phyloP scores from a whole-genome alignment of 2,113 vertebrate genomes.

The Dermatemys mawii region DNA sequence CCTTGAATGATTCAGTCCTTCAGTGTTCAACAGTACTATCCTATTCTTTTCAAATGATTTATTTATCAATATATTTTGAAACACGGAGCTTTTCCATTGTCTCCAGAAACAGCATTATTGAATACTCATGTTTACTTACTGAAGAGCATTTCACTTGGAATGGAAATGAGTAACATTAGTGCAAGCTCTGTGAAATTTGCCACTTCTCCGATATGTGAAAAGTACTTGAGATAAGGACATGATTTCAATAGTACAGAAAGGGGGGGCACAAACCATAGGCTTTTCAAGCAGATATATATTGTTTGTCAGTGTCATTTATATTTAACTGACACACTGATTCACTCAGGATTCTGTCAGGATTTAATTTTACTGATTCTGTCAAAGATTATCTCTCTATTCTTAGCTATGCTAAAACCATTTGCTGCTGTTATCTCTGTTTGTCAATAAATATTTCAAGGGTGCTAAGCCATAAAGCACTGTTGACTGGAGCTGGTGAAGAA shows the following conservation, averaged over 20 bases:
- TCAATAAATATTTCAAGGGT: neutral
- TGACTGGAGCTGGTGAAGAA: neutral
- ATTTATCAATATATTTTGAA: slow-evolving; percentile 71
- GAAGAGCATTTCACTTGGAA: slow-evolving; percentile 83
- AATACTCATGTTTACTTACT: slow-evolving; percentile 79
- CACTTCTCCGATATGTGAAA: slow-evolving; percentile 82
- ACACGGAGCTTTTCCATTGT: slow-evolving; percentile 53
- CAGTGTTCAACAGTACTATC: slow-evolving; percentile 31
- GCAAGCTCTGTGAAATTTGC: slow-evolving; percentile 81
- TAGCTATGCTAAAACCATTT: neutral
- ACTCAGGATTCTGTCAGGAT: slow-evolving; percentile 53
- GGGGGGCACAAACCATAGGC: slow-evolving; percentile 63
- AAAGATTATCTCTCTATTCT: slow-evolving; percentile 23
- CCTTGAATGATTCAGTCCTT: slow-evolving; percentile 31
- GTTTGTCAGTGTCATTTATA: slow-evolving; percentile 75
- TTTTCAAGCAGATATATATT: slow-evolving; percentile 78
- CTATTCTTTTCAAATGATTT: slow-evolving; percentile 66
- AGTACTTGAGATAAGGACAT: slow-evolving; percentile 86
- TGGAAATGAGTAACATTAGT: slow-evolving; percentile 83
- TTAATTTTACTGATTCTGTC: slow-evolving; percentile 67
- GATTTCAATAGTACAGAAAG: slow-evolving; percentile 79
- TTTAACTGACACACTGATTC: slow-evolving; percentile 74
- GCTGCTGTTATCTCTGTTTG: slow-evolving; percentile 8
- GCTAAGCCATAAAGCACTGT: neutral
- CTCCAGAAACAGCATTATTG: slow-evolving; percentile 57